Conservation (phyloP, 2,888 invertebrate species). For the Ophion ellenae region DNA sequence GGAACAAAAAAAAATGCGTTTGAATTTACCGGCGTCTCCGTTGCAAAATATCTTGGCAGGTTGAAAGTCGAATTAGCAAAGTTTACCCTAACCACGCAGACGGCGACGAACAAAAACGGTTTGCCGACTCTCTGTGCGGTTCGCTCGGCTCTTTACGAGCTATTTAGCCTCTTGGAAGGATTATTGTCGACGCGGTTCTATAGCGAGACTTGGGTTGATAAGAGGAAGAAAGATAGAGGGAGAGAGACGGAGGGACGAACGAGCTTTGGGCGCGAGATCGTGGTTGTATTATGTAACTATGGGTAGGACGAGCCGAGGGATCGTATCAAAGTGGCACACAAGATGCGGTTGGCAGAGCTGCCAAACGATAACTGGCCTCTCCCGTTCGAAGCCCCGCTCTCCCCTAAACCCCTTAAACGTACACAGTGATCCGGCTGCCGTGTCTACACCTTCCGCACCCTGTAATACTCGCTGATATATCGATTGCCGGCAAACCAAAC, state of each 20-base stretch:
- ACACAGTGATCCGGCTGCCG: conserved; percentile 25
- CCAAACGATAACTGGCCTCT: conserved; percentile 80
- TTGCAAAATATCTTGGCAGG: neutral
- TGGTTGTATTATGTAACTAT: conserved; percentile 40
- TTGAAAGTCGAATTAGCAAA: conserved; percentile 21
- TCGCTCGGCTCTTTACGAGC: conserved; percentile 29
- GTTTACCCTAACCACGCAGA: neutral
- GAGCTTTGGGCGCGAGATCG: conserved; percentile 56
- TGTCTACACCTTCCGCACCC: conserved; percentile 36
- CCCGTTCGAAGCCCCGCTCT: conserved; percentile 15
- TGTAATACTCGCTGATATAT: conserved; percentile 42
- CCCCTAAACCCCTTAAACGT: conserved; percentile 30
- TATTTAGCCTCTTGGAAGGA: conserved; percentile 46
- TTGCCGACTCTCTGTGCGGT: neutral
- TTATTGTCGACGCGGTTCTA: conserved; percentile 50
- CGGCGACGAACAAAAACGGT: conserved; percentile 8
- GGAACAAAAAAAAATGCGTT: neutral
- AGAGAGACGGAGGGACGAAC: conserved; percentile 27
- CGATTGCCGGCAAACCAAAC: conserved; percentile 4
- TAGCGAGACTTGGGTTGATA: conserved; percentile 31
- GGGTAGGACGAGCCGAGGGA: conserved; percentile 44
- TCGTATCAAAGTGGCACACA: conserved; percentile 71
- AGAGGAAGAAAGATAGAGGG: conserved; percentile 17
- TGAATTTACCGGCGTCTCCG: neutral
- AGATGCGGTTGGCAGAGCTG: conserved; percentile 77